Conservation (phyloP, 2,797 vertebrate species). For the Muraenolepis orangiensis region DNA sequence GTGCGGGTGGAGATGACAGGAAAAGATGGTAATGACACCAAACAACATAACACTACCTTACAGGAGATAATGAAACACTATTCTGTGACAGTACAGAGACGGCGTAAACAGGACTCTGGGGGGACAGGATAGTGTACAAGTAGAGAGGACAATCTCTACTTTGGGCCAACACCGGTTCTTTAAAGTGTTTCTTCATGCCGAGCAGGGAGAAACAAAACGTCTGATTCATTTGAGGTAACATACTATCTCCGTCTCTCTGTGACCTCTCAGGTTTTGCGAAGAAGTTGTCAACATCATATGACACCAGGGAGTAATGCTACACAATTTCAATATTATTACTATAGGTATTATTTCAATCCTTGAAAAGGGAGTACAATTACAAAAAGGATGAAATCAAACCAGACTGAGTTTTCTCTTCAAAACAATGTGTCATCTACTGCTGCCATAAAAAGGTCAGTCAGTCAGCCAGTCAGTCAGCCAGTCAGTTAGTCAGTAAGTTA, state of each 20-base stretch:
- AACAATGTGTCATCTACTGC: background rate
- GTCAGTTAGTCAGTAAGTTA: too few relatives aligned
- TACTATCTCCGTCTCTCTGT: background rate
- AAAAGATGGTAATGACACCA: slow-evolving; percentile 31
- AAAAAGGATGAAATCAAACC: background rate
- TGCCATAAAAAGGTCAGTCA: too few relatives aligned
- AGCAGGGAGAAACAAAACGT: background rate
- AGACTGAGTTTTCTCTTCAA: background rate
- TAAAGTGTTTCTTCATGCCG: slow-evolving; percentile 13
- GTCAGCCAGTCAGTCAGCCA: too few relatives aligned
- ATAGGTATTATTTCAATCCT: background rate
- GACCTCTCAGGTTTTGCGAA: background rate
- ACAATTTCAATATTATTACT: background rate
- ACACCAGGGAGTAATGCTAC: too few relatives aligned
- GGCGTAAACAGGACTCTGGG: background rate
- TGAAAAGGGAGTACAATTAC: background rate
- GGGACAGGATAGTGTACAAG: slow-evolving; percentile 25
- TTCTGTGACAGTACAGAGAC: background rate
- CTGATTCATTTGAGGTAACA: background rate
- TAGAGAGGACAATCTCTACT: slow-evolving; percentile 14
- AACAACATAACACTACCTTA: slow-evolving; percentile 2
- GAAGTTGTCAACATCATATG: background rate
- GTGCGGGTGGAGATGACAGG: slow-evolving; percentile 41
- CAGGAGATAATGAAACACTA: background rate
- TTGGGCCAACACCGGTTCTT: slow-evolving; percentile 1